Conservation (phyloP, 2,797 vertebrate species). For the Enteromius unitaeniatus region DNA sequence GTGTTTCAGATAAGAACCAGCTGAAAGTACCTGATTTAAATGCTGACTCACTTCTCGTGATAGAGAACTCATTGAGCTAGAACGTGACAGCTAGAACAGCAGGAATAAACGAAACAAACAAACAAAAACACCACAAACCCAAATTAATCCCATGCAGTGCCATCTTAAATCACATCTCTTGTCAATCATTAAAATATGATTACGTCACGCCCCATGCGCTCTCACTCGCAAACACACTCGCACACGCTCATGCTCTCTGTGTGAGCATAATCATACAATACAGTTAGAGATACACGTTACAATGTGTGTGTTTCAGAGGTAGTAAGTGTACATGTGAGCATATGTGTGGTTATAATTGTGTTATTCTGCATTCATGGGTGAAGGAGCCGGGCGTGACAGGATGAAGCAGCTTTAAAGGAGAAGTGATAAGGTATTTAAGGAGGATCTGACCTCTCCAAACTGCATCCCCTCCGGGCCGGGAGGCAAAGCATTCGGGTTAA, state of each 20-base stretch:
- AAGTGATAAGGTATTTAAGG: background rate
- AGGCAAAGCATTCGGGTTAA: conserved; percentile 78
- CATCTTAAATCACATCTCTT: conserved; percentile 35
- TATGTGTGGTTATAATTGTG: background rate
- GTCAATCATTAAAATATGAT: conserved; percentile 48
- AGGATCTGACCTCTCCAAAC: conserved; percentile 86
- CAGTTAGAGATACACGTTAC: background rate
- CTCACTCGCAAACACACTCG: conserved; percentile 2
- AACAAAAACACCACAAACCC: conserved; percentile 74
- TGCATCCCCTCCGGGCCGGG: conserved; percentile 82
- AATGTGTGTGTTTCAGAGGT: background rate
- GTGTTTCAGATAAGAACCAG: conserved; percentile 69
- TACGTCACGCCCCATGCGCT: conserved; percentile 25
- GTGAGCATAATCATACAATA: background rate
- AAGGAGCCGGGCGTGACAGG: conserved; percentile 37
- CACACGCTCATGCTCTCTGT: conserved; percentile 40
- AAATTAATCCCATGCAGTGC: conserved; percentile 79
- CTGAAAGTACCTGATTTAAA: conserved; percentile 94
- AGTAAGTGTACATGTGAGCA: background rate
- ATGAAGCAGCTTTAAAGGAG: conserved; percentile 31
- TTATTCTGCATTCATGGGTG: conserved; percentile 23
- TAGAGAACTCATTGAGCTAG: conserved; percentile 98
- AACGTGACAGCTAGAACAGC: conserved; percentile 95
- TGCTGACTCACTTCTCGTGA: conserved; percentile 98
- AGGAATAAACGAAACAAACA: conserved; percentile 77